Percentiles rank a stretch among this genome's conserved stretches.
phyloP scores from a whole-genome alignment of 2,113 vertebrate species.

The Syrrhaptes paradoxus region DNA sequence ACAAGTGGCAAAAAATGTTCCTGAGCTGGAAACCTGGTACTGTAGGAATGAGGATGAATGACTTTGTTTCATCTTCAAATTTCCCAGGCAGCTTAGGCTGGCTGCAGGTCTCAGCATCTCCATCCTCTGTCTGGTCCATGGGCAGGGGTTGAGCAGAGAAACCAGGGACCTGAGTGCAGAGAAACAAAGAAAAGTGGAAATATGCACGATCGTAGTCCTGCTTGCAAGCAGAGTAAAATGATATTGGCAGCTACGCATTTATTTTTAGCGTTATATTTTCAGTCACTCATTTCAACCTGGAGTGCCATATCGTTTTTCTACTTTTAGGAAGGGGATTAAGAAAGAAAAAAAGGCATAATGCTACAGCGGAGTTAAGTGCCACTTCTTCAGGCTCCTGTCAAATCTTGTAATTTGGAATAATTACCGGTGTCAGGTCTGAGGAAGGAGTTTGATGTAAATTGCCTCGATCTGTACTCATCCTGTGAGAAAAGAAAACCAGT shows the following conservation, averaged over 20 bases:
- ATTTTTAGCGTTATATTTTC: conserved; percentile 70
- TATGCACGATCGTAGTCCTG: not conserved
- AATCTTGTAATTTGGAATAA: conserved; percentile 75
- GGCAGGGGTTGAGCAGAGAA: not conserved
- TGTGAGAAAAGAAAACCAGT: not conserved
- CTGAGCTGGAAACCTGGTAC: not conserved
- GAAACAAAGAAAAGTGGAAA: not conserved
- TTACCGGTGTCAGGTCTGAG: conserved; percentile 68
- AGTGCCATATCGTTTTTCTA: conserved; percentile 66
- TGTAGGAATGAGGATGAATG: not conserved
- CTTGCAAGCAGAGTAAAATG: conserved; percentile 51
- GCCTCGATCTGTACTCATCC: not conserved
- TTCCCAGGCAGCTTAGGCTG: not conserved
- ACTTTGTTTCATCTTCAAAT: not conserved
- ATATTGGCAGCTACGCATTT: conserved; percentile 49
- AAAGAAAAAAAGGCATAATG: conserved; percentile 64
- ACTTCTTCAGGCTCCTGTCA: conserved; percentile 68
- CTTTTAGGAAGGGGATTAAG: conserved; percentile 76
- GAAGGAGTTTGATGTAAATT: conserved; percentile 37
- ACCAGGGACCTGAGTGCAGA: not conserved
- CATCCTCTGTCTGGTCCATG: accelerated
- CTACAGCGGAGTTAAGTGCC: conserved; percentile 69
- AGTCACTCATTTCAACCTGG: conserved; percentile 47
- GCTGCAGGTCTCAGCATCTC: not conserved
- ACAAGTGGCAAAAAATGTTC: not conserved